Evolutionary conservation across 2,888 invertebrate species (phyloP), one percentile per base, ranked within the genome.

Genomic region (Sinelater perroti): DNA sequence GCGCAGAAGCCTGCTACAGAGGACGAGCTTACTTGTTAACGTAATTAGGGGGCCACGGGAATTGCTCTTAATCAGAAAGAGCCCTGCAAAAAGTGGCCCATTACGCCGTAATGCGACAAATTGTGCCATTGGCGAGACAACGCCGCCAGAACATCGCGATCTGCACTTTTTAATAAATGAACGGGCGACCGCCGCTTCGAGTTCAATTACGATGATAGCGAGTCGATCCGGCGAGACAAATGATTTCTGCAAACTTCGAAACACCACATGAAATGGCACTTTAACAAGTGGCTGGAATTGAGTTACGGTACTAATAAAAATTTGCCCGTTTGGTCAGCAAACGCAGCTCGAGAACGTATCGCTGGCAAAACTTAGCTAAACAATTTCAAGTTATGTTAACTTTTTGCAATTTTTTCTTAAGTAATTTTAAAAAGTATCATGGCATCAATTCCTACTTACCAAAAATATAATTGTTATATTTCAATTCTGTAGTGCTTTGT

Each of bases 51-150:
- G 28, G 10, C 28, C 28, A 28, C 8, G 28, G 10, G 10, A 28
- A 28, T 28, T 28, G 28, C 28, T 10, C 28, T 28, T 28, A 28
- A 28, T 28, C 28, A 28, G 28, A 5, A 10, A n/a, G 10, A 28
- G 28, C 10, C 5, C 2, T 5, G 10, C 28, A 28, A 49, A 36
- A 49, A 36, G 16, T 20, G 36, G 10, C 17, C 36, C 36, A 30
- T 45, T 28, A 45, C 5, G 31, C 31, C 30, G 45, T 28, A 28
- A 49, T 26, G 10, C 24, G 36, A 21, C 36, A 49, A 35, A 24
- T 49, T 49, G 24, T 20, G 35, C 21, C 24, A 13, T 5, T 28
- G 28, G 28, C 5, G 8, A 28, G 28, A 28, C 28, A 5, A n/a
- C 16, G 30, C 21, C 26, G n/a, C 24, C 24, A 24, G 8, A 24